These are phyloP conservation scores for Laothoe populi DNA, from an alignment of 2,888 invertebrate genomes.

Conservation along the genomic window DNA sequence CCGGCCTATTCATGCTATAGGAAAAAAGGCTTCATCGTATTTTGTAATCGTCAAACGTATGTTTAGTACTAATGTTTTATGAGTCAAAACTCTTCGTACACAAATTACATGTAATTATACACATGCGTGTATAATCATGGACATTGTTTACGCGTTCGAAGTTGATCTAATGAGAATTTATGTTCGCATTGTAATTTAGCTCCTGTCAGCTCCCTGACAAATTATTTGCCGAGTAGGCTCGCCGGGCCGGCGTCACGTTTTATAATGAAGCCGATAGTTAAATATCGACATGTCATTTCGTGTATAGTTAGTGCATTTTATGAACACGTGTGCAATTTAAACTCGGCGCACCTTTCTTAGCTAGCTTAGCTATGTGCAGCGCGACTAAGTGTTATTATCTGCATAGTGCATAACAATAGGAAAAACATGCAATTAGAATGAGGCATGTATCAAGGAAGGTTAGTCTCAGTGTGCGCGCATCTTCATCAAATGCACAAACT, in stretches of 20 bases:
- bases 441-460: too few relatives aligned
- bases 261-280: slow-evolving; percentile 15
- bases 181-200: slow-evolving; percentile 40
- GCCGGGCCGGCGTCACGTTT: slow-evolving; percentile 3
- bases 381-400: too few relatives aligned
- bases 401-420: too few relatives aligned
- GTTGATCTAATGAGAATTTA: slow-evolving; percentile 55
- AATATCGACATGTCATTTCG: background rate
- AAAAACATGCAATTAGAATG: too few relatives aligned
- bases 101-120: slow-evolving; percentile 9
- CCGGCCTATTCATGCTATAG: too few relatives aligned
- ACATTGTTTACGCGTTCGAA: slow-evolving; percentile 39
- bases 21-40: too few relatives aligned
- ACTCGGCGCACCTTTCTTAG: too few relatives aligned
- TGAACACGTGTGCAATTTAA: too few relatives aligned
- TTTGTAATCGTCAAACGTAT: background rate
- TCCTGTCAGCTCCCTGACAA: slow-evolving; percentile 42
- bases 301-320: background rate
- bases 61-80: background rate
- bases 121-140: slow-evolving; percentile 6
- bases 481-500: too few relatives aligned
- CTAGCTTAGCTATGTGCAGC: too few relatives aligned
- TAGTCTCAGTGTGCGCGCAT: too few relatives aligned
- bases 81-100: background rate
- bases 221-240: slow-evolving; percentile 35